A percentile compares a stretch with the other conserved stretches of the same genome.
phyloP scores from a whole-genome alignment of 1,140 invertebrate species.

The Aphidius ervi region DNA sequence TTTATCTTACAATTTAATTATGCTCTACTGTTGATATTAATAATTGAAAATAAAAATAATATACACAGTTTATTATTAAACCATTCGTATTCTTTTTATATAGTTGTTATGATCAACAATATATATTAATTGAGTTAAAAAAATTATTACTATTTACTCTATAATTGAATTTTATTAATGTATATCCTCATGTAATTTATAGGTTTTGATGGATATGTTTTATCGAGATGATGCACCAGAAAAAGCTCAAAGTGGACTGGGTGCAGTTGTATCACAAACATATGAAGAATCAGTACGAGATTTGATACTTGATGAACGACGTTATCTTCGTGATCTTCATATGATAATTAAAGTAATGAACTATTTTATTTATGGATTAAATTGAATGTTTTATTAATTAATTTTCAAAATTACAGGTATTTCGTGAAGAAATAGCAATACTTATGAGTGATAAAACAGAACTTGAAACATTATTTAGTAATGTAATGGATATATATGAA shows the following conservation, averaged over 20 bases:
- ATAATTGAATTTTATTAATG: slow-evolving; percentile 18
- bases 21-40: no score
- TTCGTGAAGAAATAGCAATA: slow-evolving; percentile 75
- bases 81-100: no score
- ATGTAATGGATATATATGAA: slow-evolving; percentile 95
- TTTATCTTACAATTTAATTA: no score
- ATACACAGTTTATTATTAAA: no score
- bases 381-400: no score
- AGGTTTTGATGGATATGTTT: slow-evolving; percentile 96
- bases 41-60: no score
- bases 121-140: no score
- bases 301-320: slow-evolving; percentile 89
- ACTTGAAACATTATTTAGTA: slow-evolving; percentile 89
- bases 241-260: slow-evolving; percentile 47
- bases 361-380: no score
- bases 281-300: slow-evolving; percentile 93
- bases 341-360: slow-evolving; percentile 86
- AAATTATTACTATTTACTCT: no score
- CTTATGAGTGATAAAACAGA: slow-evolving; percentile 63
- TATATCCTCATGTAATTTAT: slow-evolving; percentile 28
- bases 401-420: slow-evolving; percentile 67
- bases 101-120: no score
- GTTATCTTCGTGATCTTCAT: slow-evolving; percentile 90
- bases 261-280: slow-evolving; percentile 57
- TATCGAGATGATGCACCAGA: slow-evolving; percentile 75